Base-by-base conservation (phyloP, 2,888 invertebrate genomes). In the Silvanus unidentatus region DNA sequence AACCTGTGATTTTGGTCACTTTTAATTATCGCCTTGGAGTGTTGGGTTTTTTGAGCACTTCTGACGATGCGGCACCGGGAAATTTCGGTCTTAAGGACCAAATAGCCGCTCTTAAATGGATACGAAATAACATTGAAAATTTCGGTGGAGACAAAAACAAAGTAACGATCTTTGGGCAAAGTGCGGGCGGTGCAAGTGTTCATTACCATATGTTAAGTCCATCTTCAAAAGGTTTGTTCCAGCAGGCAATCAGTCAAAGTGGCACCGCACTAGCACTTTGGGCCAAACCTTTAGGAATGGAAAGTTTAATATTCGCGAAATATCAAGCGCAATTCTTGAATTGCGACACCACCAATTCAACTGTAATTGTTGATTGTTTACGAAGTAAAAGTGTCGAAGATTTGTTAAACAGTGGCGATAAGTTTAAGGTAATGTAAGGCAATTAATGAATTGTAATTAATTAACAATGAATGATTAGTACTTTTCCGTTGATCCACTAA, bases 31-130 rank as follows among this genome's bases (percentile, higher is more conserved):
- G 76, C 30, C 40, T 68, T 9, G 66, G 65, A 29, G 59, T 65
- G 32, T 54, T 68, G 40, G 74, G 75, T 1, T 75, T 75, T 48
- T 64, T 74, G 1, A 73, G 72, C 40, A 75, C 75, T 1, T 64
- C 69, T 9, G 75, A 75, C 45, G 58, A 63, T 1, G 59, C 55
- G 2, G 68, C 74, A 34, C 68, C 74, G 0, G 75, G 75, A 0
- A 76, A 76, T 50, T 74, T 71, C 50, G 75, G 68, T 0, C 55
- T 75, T 0, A 75, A 75, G 54, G 75, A 75, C 62, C 75, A 75
- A 57, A 62, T 67, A 9, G 50, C 71, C 11, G 75, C 70, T 0
- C 49, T 75, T 30, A 66, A 66, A 45, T 75, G 74, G 75, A 68
- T 75, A 8, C 63, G 71, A 29, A 59, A 65, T 0, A 67, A 75